These are phyloP conservation scores for Cistogaster globosa DNA, from an alignment of 2,888 invertebrate species.

Conservation along the genomic window DNA sequence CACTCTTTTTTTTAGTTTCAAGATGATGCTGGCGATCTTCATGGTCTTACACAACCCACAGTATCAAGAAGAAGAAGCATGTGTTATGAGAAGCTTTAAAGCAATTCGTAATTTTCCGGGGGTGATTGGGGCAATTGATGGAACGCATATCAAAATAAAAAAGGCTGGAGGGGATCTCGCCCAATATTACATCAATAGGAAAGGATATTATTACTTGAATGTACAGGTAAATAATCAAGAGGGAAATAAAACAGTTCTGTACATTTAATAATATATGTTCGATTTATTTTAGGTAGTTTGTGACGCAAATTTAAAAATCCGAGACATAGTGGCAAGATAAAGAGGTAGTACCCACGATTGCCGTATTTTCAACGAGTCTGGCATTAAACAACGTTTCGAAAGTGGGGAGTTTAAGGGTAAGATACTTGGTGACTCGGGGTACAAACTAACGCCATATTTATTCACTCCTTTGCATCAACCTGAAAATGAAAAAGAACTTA, in stretches of 20 bases:
- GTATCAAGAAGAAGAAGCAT: slow-evolving; percentile 13
- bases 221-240: too few relatives aligned
- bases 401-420: slow-evolving; percentile 8
- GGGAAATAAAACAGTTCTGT: too few relatives aligned
- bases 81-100: background rate
- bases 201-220: too few relatives aligned
- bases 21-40: slow-evolving; percentile 43
- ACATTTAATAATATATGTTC: too few relatives aligned
- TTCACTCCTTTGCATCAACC: too few relatives aligned
- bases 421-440: background rate
- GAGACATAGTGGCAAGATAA: too few relatives aligned
- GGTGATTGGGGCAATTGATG: slow-evolving; percentile 35
- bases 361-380: slow-evolving; percentile 30
- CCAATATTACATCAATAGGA: too few relatives aligned
- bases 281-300: too few relatives aligned
- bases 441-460: background rate
- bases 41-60: slow-evolving; percentile 34
- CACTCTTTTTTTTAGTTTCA: slow-evolving; percentile 18
- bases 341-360: too few relatives aligned
- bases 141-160: slow-evolving; percentile 13
- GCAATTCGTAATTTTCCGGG: background rate
- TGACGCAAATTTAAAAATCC: too few relatives aligned
- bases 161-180: background rate
- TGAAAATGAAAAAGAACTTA: background rate
- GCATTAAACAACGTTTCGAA: background rate